Conservation (phyloP, 2,888 invertebrate genomes). For the Philopedon plagiatum region DNA sequence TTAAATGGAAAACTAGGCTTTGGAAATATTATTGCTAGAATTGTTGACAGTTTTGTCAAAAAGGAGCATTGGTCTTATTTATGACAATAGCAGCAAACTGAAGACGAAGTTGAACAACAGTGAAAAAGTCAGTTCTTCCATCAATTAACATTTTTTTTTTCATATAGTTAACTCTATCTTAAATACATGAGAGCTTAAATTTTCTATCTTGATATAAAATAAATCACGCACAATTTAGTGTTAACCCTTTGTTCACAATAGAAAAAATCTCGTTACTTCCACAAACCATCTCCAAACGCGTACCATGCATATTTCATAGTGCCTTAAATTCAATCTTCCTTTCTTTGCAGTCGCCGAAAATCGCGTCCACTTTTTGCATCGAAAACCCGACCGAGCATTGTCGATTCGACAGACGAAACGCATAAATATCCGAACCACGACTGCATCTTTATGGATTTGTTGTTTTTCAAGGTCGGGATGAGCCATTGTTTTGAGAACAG, state of each 20-base stretch:
- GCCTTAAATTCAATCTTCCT: constrained; percentile 40
- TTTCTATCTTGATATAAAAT: no score
- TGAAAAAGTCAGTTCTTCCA: no score
- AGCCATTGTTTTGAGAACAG: constrained; percentile 31
- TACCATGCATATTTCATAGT: constrained; percentile 53
- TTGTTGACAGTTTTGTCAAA: no score
- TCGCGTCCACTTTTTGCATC: constrained; percentile 49
- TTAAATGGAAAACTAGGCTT: no score
- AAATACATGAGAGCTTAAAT: no score
- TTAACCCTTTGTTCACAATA: constrained; percentile 14
- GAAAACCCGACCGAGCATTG: constrained; percentile 35
- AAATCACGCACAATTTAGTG: not conserved
- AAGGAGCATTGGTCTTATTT: no score
- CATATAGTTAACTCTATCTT: no score
- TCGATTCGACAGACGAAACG: constrained; percentile 48
- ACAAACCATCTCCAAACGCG: constrained; percentile 41
- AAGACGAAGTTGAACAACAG: no score
- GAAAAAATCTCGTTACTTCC: constrained; percentile 45
- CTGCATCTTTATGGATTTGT: constrained; percentile 50
- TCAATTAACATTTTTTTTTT: no score
- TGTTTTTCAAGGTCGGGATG: constrained; percentile 45
- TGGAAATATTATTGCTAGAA: no score
- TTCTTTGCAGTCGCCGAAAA: constrained; percentile 47
- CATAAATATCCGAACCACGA: constrained; percentile 44
- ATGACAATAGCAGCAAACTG: no score